These are phyloP conservation scores for Neria commutata DNA, from an alignment of 2,888 invertebrate species.

Conservation along the genomic window DNA sequence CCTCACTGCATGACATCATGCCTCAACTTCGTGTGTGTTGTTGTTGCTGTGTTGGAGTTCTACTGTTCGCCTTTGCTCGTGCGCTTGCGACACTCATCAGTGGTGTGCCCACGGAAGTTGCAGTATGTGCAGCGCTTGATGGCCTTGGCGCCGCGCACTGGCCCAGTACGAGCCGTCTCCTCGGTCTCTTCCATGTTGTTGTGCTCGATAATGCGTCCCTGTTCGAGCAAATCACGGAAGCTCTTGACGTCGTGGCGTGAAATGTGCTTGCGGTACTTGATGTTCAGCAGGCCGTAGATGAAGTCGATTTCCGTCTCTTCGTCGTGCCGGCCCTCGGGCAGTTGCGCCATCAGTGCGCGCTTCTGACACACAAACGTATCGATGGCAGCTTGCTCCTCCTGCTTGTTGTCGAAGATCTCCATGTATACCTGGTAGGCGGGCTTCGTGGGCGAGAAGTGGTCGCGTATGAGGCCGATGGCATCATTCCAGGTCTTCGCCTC, in stretches of 20 bases:
- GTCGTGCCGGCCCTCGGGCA: slow-evolving; percentile 53
- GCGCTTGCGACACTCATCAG: slow-evolving; percentile 51
- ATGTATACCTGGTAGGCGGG: slow-evolving; percentile 56
- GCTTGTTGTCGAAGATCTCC: slow-evolving; percentile 54
- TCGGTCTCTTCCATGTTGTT: slow-evolving; percentile 43
- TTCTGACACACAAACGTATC: slow-evolving; percentile 55
- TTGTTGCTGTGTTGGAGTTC: not conserved
- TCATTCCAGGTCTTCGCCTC: slow-evolving; percentile 57
- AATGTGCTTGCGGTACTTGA: slow-evolving; percentile 55
- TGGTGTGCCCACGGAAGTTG: slow-evolving; percentile 54
- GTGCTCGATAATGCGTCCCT: slow-evolving; percentile 54
- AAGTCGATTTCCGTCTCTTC: slow-evolving; percentile 55
- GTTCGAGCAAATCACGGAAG: slow-evolving; percentile 54
- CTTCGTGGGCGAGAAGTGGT: slow-evolving; percentile 56
- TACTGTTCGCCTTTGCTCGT: slow-evolving; percentile 22
- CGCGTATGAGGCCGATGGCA: slow-evolving; percentile 50
- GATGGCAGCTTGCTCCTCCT: slow-evolving; percentile 42
- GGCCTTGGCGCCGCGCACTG: slow-evolving; percentile 36
- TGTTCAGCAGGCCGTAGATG: slow-evolving; percentile 51
- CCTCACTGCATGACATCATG: too few relatives aligned
- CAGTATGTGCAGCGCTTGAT: slow-evolving; percentile 52
- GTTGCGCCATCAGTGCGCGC: slow-evolving; percentile 54
- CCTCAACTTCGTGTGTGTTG: not conserved
- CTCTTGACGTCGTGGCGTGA: slow-evolving; percentile 46
- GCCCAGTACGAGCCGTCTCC: slow-evolving; percentile 25